Percentiles rank a stretch among this genome's conserved stretches.
phyloP scores from a whole-genome alignment of 2,113 vertebrate species.

The Bufo bufo region DNA sequence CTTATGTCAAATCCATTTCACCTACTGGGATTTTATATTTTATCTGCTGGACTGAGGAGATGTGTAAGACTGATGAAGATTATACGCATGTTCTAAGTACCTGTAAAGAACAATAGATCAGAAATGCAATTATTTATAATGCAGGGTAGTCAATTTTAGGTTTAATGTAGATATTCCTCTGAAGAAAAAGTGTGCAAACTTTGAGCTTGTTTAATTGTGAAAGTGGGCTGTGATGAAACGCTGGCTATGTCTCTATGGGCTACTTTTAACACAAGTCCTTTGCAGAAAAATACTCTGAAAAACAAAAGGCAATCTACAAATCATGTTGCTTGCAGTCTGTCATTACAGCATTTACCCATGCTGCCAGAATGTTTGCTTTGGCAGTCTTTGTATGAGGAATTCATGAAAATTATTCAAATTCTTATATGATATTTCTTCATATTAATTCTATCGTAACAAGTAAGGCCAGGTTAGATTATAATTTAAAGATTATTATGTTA shows the following conservation, averaged over 20 bases:
- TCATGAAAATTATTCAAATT: not conserved
- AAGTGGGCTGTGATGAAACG: not conserved
- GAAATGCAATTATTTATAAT: not conserved
- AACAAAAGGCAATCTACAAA: conserved; percentile 16
- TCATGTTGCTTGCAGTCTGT: conserved; percentile 33
- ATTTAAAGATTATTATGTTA: not conserved
- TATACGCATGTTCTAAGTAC: not conserved
- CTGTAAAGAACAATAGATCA: not conserved
- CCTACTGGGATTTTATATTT: too few species aligned
- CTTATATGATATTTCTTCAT: not conserved
- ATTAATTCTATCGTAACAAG: not conserved
- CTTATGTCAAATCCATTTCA: too few species aligned
- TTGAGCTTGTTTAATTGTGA: not conserved
- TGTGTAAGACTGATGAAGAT: not conserved
- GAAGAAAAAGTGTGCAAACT: not conserved
- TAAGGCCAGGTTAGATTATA: not conserved
- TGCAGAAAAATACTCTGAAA: not conserved
- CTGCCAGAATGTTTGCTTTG: not conserved
- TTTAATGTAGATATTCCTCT: not conserved
- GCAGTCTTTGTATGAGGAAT: not conserved
- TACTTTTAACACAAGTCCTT: conserved; percentile 34
- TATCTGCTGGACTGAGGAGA: not conserved
- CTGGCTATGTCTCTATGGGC: not conserved
- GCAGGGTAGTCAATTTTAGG: not conserved
- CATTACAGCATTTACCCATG: not conserved